These are phyloP conservation scores for Drosophila suboccidentalis DNA, from an alignment of 2,888 invertebrate genomes.

Conservation along the genomic window DNA sequence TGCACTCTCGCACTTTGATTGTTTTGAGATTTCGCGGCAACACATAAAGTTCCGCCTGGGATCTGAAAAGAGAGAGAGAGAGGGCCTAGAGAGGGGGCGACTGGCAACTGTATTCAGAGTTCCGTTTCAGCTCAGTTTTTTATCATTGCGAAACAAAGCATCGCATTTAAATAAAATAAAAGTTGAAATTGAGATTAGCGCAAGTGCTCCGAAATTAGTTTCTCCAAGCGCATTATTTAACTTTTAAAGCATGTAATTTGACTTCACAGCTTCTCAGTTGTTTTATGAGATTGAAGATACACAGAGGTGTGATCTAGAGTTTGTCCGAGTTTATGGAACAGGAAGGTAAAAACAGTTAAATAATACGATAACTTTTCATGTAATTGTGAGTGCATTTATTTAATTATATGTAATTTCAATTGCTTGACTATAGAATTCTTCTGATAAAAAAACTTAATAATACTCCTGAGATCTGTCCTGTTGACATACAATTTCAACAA, in stretches of 20 bases:
- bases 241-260: conserved; percentile 39
- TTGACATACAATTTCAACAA: background rate
- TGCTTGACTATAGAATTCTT: background rate
- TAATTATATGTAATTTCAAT: background rate
- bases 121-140: conserved; percentile 50
- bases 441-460: no score
- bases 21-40: conserved; percentile 78
- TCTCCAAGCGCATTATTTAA: conserved; percentile 57
- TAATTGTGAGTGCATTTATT: background rate
- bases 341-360: background rate
- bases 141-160: conserved; percentile 64
- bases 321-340: background rate
- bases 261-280: conserved; percentile 11
- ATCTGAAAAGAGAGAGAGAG: conserved; percentile 12
- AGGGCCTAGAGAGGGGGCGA: background rate
- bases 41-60: conserved; percentile 68
- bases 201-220: conserved; percentile 72
- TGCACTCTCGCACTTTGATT: conserved; percentile 72
- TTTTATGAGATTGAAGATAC: conserved; percentile 21
- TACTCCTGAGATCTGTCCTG: background rate
- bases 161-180: conserved; percentile 77
- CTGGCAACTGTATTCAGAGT: conserved; percentile 26
- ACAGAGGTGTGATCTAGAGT: conserved; percentile 15
- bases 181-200: conserved; percentile 75
- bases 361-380: background rate